Evolutionary conservation across 1,140 invertebrate genomes (phyloP), one percentile per base, ranked within the genome.

Genomic region (Drosophila insularis): DNA sequence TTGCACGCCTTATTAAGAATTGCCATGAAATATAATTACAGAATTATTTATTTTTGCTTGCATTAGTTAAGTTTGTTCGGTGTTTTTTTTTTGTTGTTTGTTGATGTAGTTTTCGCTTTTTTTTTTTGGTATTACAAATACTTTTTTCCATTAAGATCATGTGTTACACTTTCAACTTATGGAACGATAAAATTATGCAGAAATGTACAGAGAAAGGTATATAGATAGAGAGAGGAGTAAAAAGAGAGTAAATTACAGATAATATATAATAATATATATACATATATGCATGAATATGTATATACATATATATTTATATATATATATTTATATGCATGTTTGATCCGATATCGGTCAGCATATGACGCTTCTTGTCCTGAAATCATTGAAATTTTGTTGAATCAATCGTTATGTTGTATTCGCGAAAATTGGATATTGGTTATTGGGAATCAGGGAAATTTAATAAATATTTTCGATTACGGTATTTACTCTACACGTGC

Each of bases 261-360:
- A 53, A 70, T 58, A 58, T 50, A 50, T 71, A 76, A 87, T 79
- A 87, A 50, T 71, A 76, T 69, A 68, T 53, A 40, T 63, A 54
- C 74, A 40, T 73, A 46, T 69, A 68, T 71, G 5, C 27, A 5
- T 27, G 27, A 27, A 40, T 39, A 68, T 19, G 17, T 46, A 46
- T 64, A 76, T 19, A 89, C 80, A 89, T 73, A 82, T 72, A 54
- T 63, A 78, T 68, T 67, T 65, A 67, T 72, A 71, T 86, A 63
- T 74, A 68, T 55, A 39, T 65, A 64, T 78, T 39, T 74, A 56
- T 71, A 62, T 73, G 61, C 59, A 75, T 19, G 69, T 35, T 58
- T 58, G 40, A 89, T 89, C 84, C 84, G 84, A 89, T 90, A 90
- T 90, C 87, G 87, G 87, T 87, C 75, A 81, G 87, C 87, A 35